Evolutionary conservation across 2,888 invertebrate species (phyloP).

Genomic region (Phlogophora meticulosa): DNA sequence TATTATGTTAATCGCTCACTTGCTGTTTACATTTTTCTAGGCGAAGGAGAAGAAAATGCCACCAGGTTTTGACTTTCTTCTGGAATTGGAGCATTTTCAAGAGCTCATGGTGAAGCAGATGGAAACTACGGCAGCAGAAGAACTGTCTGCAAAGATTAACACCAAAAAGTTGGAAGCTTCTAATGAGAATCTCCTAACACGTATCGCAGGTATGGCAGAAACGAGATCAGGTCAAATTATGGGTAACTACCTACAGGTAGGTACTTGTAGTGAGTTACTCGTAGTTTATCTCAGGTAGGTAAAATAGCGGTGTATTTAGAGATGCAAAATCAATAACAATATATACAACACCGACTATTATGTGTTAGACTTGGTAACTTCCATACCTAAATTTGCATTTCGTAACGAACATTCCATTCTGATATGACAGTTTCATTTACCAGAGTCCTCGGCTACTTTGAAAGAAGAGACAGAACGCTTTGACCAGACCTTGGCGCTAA

Average conservation of each 20-base stretch:
- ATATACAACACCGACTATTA: not conserved
- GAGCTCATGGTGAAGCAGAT: conserved; percentile 83
- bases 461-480: conserved; percentile 78
- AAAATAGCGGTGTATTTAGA: too few species aligned
- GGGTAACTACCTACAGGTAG: too few species aligned
- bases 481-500: conserved; percentile 73
- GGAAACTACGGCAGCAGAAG: conserved; percentile 86
- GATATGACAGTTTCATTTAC: not conserved
- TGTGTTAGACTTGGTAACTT: not conserved
- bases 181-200: conserved; percentile 79
- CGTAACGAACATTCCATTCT: not conserved
- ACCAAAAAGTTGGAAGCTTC: conserved; percentile 84
- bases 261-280: too few species aligned
- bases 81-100: conserved; percentile 81
- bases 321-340: not conserved
- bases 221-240: not conserved
- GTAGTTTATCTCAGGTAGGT: too few species aligned
- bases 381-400: too few species aligned
- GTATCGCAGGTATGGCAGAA: conserved; percentile 79
- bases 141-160: conserved; percentile 82
- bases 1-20: too few species aligned
- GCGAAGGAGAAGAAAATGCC: conserved; percentile 5
- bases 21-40: not conserved
- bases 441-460: conserved; percentile 73
- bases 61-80: conserved; percentile 75